Evolutionary conservation across 2,888 invertebrate species (phyloP), one percentile per base, ranked within the genome.

Genomic region (Parnassius glacialis): DNA sequence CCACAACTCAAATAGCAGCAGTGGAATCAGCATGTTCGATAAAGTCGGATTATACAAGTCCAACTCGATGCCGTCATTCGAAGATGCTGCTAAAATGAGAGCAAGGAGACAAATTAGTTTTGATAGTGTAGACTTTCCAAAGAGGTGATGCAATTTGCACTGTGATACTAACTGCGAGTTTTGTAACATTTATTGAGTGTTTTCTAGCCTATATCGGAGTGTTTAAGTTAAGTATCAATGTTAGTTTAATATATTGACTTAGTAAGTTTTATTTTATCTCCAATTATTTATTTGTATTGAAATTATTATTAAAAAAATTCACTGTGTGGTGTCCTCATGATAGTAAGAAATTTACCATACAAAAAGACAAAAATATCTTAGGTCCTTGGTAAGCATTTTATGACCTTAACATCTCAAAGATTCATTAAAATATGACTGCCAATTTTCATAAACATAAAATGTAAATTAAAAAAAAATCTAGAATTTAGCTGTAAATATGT

Each of bases 81-180:
- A 86, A 68, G 92, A 89, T 67, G 86, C 84, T 1, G 85, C 85
- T 41, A 92, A 89, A 73, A 87, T 92, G 77, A 89, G 92, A 70
- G 93, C 92, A 1, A 83, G 93, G 13, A 82, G 94, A 44, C 94
- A 94, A 75, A 94, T 94, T 72, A 92, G 92, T 72, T 94, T 94
- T 73, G 93, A 94, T 76, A 92, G 91, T 75, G 74, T 89, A 44
- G 90, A 91, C 65, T 88, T 90, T 64, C 86, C 89, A 55, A 90
- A 87, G 67, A 86, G 92, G 75, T 92, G 88, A 91, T 72, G 65
- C 65, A 70, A 48, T 63, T 68, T 42, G 56, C 45, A 16, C 10
- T 44, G 59, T 63, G 56, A 48, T 63, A 53, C 55, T 12, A 53
- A n/a, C 3, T 50, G 52, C 55, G 52, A n/a, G 12, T 13, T 51